These are phyloP conservation scores for Chydorus sphaericus DNA, from an alignment of 2,888 invertebrate genomes.

Conservation along the genomic window DNA sequence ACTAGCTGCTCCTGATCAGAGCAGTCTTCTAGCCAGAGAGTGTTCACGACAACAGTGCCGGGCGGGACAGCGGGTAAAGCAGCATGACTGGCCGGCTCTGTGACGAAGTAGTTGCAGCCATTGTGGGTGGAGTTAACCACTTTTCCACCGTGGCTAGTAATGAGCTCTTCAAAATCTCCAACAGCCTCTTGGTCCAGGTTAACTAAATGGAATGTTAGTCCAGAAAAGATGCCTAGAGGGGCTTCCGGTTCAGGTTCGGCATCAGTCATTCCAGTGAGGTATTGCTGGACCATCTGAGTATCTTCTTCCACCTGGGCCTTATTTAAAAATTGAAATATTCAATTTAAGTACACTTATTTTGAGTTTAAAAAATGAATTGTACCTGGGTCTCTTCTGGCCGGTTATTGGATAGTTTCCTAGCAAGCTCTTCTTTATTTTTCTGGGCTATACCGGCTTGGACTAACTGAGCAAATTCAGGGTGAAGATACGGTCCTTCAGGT, in stretches of 20 bases:
- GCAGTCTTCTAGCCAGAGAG: conserved; percentile 41
- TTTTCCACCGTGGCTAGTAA: background rate
- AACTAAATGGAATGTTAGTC: background rate
- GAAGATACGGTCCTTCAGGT: conserved; percentile 34
- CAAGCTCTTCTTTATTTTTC: background rate
- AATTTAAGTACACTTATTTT: too few species aligned
- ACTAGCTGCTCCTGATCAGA: conserved; percentile 41
- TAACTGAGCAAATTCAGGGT: conserved; percentile 4
- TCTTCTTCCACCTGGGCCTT: background rate
- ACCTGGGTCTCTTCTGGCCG: too few species aligned
- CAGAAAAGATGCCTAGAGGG: background rate
- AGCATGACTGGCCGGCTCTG: background rate
- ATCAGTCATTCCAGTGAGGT: background rate
- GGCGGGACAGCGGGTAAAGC: background rate
- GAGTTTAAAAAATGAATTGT: too few species aligned
- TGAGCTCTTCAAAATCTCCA: background rate
- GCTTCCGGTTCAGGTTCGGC: background rate
- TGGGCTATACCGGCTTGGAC: background rate
- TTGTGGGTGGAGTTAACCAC: background rate
- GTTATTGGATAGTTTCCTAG: background rate
- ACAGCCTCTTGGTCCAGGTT: background rate
- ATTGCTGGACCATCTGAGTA: background rate
- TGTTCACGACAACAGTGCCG: background rate
- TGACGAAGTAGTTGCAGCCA: background rate
- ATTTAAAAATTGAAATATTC: too few species aligned